These are phyloP conservation scores for Panagrolaimus sp. DNA, from an alignment of 1,140 invertebrate genomes.

Conservation along the genomic window DNA sequence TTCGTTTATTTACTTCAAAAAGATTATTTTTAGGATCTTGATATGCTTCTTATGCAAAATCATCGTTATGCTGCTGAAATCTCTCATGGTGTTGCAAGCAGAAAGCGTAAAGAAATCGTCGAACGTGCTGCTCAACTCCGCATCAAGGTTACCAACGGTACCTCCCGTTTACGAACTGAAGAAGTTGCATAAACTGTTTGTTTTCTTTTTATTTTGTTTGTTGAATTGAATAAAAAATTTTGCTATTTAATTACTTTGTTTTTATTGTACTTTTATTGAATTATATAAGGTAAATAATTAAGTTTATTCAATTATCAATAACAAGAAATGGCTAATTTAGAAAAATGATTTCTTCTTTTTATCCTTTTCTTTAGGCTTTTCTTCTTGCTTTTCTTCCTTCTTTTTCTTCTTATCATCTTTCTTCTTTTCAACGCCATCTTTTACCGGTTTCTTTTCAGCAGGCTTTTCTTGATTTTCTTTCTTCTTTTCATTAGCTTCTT, in stretches of 20 bases:
- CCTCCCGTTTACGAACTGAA: conserved; percentile 89
- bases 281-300: no score
- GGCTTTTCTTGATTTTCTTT: background rate
- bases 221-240: conserved; percentile 17
- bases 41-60: conserved; percentile 98
- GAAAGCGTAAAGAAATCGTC: conserved; percentile 89
- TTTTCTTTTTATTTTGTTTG: conserved; percentile 28
- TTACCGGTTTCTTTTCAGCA: background rate
- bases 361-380: no score
- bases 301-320: no score
- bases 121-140: conserved; percentile 90
- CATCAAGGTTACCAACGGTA: conserved; percentile 88
- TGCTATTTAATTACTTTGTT: background rate
- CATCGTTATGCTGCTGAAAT: conserved; percentile 94
- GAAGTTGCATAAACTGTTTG: conserved; percentile 67
- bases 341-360: no score
- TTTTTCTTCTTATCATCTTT: conserved; percentile 1
- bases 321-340: no score
- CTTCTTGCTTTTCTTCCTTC: no score
- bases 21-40: conserved; percentile 78
- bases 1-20: background rate
- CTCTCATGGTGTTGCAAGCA: conserved; percentile 87
- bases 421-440: background rate
- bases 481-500: background rate
- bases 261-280: no score